phyloP scores from a whole-genome alignment of 2,888 invertebrate genomes.

The Acleris emargana region DNA sequence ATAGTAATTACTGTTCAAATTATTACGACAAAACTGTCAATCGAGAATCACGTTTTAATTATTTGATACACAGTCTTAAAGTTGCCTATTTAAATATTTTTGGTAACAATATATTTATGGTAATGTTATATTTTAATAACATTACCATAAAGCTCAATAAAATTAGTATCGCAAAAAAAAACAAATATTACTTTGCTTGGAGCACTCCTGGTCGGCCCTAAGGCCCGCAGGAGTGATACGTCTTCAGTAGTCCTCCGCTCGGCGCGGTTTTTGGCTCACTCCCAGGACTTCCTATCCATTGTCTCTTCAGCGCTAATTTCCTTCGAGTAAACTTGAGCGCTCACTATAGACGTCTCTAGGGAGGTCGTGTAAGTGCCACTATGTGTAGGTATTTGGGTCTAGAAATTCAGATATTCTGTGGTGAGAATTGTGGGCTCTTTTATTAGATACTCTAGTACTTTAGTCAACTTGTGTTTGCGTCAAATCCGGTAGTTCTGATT shows the following conservation, averaged over 20 bases:
- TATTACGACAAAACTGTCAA: background rate
- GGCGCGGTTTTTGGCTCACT: conserved; percentile 31
- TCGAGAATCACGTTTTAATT: background rate
- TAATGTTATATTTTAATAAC: too few relatives aligned
- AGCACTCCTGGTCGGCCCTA: conserved; percentile 4
- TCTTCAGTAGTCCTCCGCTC: conserved; percentile 25
- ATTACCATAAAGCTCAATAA: background rate
- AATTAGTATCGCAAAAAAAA: conserved; percentile 4
- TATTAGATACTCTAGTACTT: too few relatives aligned
- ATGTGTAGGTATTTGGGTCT: conserved; percentile 23
- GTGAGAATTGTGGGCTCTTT: background rate
- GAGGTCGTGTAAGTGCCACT: conserved; percentile 30
- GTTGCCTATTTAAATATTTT: too few relatives aligned
- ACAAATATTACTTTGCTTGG: conserved; percentile 24
- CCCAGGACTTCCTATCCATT: conserved; percentile 36
- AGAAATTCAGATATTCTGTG: conserved; percentile 19
- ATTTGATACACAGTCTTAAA: background rate
- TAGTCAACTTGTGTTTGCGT: too few relatives aligned
- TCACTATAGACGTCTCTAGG: conserved; percentile 33
- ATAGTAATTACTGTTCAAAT: background rate
- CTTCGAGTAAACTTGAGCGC: conserved; percentile 36
- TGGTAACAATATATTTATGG: too few relatives aligned
- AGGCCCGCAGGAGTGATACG: conserved; percentile 35
- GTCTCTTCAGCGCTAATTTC: conserved; percentile 37
- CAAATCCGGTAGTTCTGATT: too few relatives aligned